Conservation (phyloP, 2,888 invertebrate species). For the Diplolepis rosae region DNA sequence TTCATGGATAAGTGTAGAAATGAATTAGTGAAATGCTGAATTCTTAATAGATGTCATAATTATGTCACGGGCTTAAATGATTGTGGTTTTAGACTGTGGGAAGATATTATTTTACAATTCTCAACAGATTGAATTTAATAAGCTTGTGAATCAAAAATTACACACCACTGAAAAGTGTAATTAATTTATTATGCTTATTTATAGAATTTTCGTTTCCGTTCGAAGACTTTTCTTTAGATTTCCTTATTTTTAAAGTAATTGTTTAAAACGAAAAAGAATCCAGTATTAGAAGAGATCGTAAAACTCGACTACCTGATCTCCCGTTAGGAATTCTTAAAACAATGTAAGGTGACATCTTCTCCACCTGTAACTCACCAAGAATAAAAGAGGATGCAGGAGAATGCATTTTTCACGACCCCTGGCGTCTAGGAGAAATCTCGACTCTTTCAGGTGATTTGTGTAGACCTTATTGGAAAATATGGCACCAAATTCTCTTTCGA, state of each 20-base stretch:
- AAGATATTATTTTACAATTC: slow-evolving; percentile 12
- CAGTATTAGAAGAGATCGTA: neutral
- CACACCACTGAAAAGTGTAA: neutral
- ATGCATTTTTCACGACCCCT: slow-evolving; percentile 62
- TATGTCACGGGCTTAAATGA: slow-evolving; percentile 4
- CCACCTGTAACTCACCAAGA: slow-evolving; percentile 45
- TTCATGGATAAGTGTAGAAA: slow-evolving; percentile 26
- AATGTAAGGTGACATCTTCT: slow-evolving; percentile 68
- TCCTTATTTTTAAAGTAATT: neutral
- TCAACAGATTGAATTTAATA: slow-evolving; percentile 4
- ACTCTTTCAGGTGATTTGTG: slow-evolving; percentile 62
- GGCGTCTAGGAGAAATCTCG: slow-evolving; percentile 35
- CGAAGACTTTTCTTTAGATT: neutral
- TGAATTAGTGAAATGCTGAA: slow-evolving; percentile 25
- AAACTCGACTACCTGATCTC: slow-evolving; percentile 35
- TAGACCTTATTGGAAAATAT: slow-evolving; percentile 54
- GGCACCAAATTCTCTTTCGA: slow-evolving; percentile 27
- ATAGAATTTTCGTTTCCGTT: too few species aligned
- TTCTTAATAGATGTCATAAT: slow-evolving; percentile 26
- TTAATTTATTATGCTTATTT: too few species aligned
- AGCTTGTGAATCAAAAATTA: slow-evolving; percentile 4
- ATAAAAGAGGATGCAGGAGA: slow-evolving; percentile 42
- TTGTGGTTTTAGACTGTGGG: slow-evolving; percentile 12
- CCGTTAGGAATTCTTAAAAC: slow-evolving; percentile 70
- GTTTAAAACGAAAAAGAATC: neutral